Conservation (phyloP, 2,888 invertebrate species). For the Leptopilina myrica region DNA sequence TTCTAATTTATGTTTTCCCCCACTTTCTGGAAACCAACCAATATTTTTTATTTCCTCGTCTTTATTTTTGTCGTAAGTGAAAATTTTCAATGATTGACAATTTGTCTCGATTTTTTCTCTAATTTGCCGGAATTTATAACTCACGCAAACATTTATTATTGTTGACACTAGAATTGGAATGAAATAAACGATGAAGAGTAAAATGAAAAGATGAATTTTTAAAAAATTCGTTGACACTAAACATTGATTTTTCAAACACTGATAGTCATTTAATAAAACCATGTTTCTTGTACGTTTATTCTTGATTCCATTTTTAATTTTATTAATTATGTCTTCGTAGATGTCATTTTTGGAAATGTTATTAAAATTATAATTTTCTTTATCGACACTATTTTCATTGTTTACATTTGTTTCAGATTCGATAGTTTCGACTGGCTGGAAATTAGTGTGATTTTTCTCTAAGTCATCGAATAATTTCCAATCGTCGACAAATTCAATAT, state of each 20-base stretch:
- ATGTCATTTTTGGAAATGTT: slow-evolving; percentile 57
- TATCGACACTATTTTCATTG: background rate
- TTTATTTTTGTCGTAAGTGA: background rate
- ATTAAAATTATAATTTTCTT: background rate
- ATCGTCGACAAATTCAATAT: background rate
- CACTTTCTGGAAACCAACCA: slow-evolving; percentile 41
- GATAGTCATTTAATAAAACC: slow-evolving; percentile 17
- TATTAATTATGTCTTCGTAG: slow-evolving; percentile 63
- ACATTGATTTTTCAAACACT: slow-evolving; percentile 59
- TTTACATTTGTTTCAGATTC: slow-evolving; percentile 10
- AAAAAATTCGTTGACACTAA: slow-evolving; percentile 64
- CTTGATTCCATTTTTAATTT: slow-evolving; percentile 58
- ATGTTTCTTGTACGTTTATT: slow-evolving; percentile 17
- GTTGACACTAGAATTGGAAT: slow-evolving; percentile 48
- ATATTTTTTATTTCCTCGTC: background rate
- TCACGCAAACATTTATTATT: slow-evolving; percentile 46
- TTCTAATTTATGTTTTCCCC: background rate
- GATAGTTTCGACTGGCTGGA: background rate
- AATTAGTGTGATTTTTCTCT: slow-evolving; percentile 3
- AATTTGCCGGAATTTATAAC: slow-evolving; percentile 48
- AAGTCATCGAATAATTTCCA: slow-evolving; percentile 22
- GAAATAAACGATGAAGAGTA: slow-evolving; percentile 63
- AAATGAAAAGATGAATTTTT: slow-evolving; percentile 65
- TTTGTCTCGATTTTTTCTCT: slow-evolving; percentile 30
- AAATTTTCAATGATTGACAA: slow-evolving; percentile 25